Conservation (phyloP, 2,888 invertebrate species). For the Sarcophaga rosellei region DNA sequence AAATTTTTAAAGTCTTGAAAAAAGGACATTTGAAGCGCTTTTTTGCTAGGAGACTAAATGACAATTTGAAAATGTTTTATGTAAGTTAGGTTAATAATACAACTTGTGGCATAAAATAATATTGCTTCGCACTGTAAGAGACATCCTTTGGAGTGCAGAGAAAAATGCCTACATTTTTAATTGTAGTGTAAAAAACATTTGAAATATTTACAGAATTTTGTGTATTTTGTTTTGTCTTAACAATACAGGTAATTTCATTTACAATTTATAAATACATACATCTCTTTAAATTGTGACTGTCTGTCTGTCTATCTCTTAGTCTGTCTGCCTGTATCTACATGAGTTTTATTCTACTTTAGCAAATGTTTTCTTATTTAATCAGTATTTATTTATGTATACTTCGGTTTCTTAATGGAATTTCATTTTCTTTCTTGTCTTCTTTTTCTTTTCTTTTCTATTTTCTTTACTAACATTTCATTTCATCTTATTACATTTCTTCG, state of each 20-base stretch:
- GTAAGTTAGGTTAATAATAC: no score
- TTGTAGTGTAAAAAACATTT: neutral
- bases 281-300: slow-evolving; percentile 11
- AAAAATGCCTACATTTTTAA: neutral
- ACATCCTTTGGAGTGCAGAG: no score
- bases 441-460: neutral
- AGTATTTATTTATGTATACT: slow-evolving; percentile 60
- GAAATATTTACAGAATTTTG: slow-evolving; percentile 16
- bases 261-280: slow-evolving; percentile 43
- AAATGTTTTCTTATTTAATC: slow-evolving; percentile 52
- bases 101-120: no score
- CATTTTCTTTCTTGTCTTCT: slow-evolving; percentile 21
- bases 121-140: no score
- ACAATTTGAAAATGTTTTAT: no score
- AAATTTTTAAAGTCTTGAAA: no score
- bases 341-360: slow-evolving; percentile 19
- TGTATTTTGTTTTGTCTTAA: slow-evolving; percentile 21
- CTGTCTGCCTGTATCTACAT: slow-evolving; percentile 6
- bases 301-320: neutral
- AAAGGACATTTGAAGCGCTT: no score
- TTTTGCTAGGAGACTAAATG: no score
- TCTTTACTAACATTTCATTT: slow-evolving; percentile 7
- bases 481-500: slow-evolving; percentile 7
- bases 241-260: slow-evolving; percentile 40
- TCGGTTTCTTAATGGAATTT: slow-evolving; percentile 52